Conservation (phyloP, 2,888 invertebrate genomes). For the Keiferia lycopersicella region DNA sequence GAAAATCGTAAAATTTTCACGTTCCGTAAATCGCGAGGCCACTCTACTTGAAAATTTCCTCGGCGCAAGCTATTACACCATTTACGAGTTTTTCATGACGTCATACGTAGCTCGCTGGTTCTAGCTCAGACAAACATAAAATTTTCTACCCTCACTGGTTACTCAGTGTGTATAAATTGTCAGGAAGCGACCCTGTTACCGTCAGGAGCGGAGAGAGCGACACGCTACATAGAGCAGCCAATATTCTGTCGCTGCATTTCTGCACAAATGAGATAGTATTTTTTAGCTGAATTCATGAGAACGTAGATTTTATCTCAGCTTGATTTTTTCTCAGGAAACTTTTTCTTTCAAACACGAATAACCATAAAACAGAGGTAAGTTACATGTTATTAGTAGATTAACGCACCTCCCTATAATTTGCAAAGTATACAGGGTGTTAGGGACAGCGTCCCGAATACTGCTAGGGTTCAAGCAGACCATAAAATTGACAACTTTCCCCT, state of each 20-base stretch:
- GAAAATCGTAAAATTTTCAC: conserved; percentile 68
- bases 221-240: conserved; percentile 20
- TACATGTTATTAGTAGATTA: no score
- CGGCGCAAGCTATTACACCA: conserved; percentile 61
- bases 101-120: conserved; percentile 58
- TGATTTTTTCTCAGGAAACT: no score
- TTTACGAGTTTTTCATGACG: conserved; percentile 74
- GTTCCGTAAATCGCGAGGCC: conserved; percentile 59
- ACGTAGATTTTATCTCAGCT: neutral
- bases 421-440: no score
- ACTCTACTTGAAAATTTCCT: conserved; percentile 68
- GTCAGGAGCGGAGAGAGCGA: conserved; percentile 8
- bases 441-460: no score
- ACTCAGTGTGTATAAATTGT: conserved; percentile 45
- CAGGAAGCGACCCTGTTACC: conserved; percentile 27
- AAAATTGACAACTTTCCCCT: no score
- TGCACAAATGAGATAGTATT: conserved; percentile 2
- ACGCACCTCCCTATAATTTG: no score
- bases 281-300: neutral
- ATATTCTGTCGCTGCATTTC: conserved; percentile 10
- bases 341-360: no score
- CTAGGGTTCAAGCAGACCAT: no score
- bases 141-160: conserved; percentile 49
- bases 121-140: conserved; percentile 58
- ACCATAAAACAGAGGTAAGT: no score